A percentile compares a stretch with the other conserved stretches of the same genome.
These are phyloP conservation scores for Leucosticte australis DNA, from an alignment of 2,113 vertebrate genomes.

Conservation along the genomic window DNA sequence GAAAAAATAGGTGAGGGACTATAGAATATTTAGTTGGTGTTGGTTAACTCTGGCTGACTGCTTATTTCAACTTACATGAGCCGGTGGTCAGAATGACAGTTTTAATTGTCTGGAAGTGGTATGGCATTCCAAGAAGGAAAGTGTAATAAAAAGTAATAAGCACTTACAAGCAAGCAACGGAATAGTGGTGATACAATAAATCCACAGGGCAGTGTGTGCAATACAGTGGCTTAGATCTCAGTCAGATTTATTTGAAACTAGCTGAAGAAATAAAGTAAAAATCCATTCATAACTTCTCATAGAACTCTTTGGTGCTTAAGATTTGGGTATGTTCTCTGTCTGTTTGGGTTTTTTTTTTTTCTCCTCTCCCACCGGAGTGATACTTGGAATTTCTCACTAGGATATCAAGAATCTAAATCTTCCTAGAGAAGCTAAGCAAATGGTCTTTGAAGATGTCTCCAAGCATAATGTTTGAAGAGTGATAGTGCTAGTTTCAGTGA, in stretches of 20 bases:
- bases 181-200: not conserved
- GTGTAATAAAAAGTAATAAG: not conserved
- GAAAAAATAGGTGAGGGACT: not conserved
- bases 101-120: not conserved
- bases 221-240: rapidly evolving
- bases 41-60: not conserved
- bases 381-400: not conserved
- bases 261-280: not conserved
- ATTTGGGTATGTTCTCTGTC: not conserved
- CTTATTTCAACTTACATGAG: not conserved
- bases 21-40: not conserved
- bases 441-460: not conserved
- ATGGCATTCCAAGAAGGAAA: not conserved
- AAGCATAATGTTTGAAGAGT: not conserved
- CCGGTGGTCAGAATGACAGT: not conserved
- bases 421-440: not conserved
- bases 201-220: not conserved
- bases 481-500: not conserved
- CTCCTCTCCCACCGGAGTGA: not conserved
- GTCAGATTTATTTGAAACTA: not conserved
- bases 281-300: not conserved
- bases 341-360: rapidly evolving
- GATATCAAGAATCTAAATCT: not conserved
- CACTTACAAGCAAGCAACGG: not conserved
- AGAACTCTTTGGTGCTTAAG: not conserved